Conservation (phyloP, 2,797 vertebrate species). For the Alca torda region DNA sequence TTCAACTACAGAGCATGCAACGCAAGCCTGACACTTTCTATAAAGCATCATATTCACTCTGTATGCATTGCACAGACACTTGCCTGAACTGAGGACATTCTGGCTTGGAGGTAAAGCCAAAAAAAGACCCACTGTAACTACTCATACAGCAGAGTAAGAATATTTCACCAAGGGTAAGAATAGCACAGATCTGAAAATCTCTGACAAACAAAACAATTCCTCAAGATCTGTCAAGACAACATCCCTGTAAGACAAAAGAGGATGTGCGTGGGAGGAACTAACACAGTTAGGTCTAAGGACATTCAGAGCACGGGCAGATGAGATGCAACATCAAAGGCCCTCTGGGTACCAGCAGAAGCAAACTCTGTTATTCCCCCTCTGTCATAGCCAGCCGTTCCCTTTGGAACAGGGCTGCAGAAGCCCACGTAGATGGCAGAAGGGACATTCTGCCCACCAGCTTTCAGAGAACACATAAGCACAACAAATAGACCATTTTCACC, state of each 20-base stretch:
- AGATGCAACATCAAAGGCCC: neutral
- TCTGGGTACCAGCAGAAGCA: neutral
- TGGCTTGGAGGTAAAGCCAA: neutral
- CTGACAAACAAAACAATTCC: neutral
- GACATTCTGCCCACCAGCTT: neutral
- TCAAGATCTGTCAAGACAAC: neutral
- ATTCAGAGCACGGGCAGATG: neutral
- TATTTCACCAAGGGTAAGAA: neutral
- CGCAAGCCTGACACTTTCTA: neutral
- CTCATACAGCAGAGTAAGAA: neutral
- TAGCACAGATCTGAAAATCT: neutral
- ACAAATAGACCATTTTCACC: neutral
- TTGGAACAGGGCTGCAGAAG: neutral
- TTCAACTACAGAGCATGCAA: neutral
- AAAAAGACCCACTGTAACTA: neutral
- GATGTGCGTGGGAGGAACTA: neutral
- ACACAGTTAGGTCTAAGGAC: neutral
- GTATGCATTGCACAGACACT: neutral
- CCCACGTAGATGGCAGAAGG: fast-evolving
- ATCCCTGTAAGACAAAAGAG: neutral
- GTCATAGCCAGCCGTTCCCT: neutral
- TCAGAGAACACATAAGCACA: fast-evolving
- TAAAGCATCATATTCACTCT: neutral
- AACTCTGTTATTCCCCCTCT: neutral
- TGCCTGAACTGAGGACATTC: neutral